A percentile compares a stretch with the other conserved stretches of the same genome.
These are phyloP conservation scores for Tichodroma muraria DNA, from an alignment of 2,113 vertebrate species.

Conservation along the genomic window DNA sequence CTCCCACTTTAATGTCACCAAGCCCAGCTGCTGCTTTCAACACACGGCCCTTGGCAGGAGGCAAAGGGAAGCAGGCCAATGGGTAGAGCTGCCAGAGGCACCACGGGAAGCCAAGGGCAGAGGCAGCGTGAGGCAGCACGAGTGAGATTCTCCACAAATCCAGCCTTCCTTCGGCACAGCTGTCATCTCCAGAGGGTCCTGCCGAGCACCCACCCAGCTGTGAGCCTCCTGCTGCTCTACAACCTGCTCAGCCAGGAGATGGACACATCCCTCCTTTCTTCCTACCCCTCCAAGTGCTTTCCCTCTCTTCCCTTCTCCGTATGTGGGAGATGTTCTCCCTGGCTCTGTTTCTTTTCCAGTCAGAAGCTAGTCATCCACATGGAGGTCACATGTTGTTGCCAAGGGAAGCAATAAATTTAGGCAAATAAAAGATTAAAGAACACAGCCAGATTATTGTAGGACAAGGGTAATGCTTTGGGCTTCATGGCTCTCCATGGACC, in stretches of 20 bases:
- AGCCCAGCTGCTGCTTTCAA: constrained; percentile 23
- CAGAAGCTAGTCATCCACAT: background rate
- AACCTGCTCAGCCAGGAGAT: background rate
- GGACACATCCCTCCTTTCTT: background rate
- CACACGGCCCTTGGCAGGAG: background rate
- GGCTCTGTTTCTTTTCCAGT: background rate
- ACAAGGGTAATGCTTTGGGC: background rate
- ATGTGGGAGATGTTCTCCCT: background rate
- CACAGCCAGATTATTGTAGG: background rate
- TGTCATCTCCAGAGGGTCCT: background rate
- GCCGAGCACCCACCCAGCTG: accelerated
- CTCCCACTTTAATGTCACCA: background rate
- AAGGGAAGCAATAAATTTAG: background rate
- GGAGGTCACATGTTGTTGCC: background rate
- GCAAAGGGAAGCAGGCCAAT: background rate
- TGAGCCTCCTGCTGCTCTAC: background rate
- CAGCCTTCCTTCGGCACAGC: background rate
- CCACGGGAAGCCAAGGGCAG: background rate
- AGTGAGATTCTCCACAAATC: background rate
- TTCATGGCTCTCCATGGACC: background rate
- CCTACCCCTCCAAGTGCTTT: background rate
- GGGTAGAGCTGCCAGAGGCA: background rate
- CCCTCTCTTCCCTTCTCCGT: background rate
- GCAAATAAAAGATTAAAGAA: background rate
- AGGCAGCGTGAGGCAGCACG: accelerated